Base-by-base conservation (phyloP, 1,140 invertebrate species). In the Achatina immaculata region DNA sequence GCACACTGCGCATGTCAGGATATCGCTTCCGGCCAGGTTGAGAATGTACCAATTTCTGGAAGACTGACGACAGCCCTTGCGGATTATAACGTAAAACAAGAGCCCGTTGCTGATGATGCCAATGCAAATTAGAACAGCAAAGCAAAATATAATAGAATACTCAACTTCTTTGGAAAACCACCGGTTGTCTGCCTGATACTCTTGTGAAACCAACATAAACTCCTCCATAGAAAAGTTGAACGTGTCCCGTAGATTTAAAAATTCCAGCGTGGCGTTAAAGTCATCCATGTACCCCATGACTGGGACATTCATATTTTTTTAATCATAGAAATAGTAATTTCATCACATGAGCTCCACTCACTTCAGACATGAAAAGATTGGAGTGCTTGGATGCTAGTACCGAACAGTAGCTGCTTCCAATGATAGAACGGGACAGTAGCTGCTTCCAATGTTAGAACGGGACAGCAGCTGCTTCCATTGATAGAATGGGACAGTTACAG, bases 1-100 rank as follows among this genome's bases (percentile, higher is more conserved):
- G 81, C 88, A 88, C 24, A 87, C 82, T 1, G 86, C 77, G 75
- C 87, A 89, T 66, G 90, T 84, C 21, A 91, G 84, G 65, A 92
- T 86, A 82, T 92, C 92, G 1, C 89, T 90, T 14, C 91, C 43
- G n/a, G 91, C 90, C n/a, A 92, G 82, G 82, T 92, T 92, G 1
- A 92, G 89, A 78, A 92, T 92, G 81, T 85, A 86, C 75, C 91
- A 86, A 83, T 92, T 92, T 66, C 90, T 78, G 34, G 87, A 86
- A 1, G 91, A 91, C 73, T 90, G 85, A 82, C 89, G 84, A 34
- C 83, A 75, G 38, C 88, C 86, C 43, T 88, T 89, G 24, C 88
- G 75, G 24, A 85, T 78, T 2, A 92, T 89, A 71, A 92, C 90
- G 74, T 90, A 89, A 42, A 88, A 90, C 3, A 93, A 89, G 9